phyloP scores from a whole-genome alignment of 2,113 vertebrate species.

The Eupsittula cactorum region DNA sequence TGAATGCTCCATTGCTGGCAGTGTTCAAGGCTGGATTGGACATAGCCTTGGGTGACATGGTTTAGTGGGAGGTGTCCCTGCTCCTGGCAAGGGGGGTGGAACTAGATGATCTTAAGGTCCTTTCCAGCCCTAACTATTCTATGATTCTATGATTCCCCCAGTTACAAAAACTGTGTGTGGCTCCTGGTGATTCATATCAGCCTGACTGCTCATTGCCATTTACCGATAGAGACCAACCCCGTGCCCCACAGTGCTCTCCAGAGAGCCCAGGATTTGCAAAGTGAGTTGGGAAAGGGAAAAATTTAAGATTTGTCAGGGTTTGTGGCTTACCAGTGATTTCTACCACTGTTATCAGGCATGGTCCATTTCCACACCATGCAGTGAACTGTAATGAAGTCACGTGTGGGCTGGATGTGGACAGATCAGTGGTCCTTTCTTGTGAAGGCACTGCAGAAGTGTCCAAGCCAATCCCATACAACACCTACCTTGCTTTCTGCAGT shows the following conservation, averaged over 20 bases:
- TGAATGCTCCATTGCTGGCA: too few species aligned
- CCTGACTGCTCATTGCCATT: neutral
- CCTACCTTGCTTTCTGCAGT: neutral
- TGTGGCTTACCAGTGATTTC: neutral
- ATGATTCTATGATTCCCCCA: too few species aligned
- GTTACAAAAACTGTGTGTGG: neutral
- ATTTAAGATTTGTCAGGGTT: neutral
- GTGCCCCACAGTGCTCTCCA: neutral
- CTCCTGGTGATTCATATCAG: neutral
- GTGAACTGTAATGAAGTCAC: fast-evolving
- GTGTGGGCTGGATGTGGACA: neutral
- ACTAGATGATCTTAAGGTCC: too few species aligned
- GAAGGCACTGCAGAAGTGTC: neutral
- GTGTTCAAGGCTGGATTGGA: too few species aligned
- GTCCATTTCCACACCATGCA: fast-evolving
- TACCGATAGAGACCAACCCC: neutral
- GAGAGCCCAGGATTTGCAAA: neutral
- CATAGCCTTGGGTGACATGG: too few species aligned
- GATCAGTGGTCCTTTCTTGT: too few species aligned
- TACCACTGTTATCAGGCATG: neutral
- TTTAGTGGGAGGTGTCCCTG: too few species aligned
- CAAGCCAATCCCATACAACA: fast-evolving
- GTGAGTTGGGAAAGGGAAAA: neutral
- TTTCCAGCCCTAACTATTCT: too few species aligned
- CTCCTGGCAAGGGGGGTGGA: too few species aligned